Evolutionary conservation across 2,797 vertebrate species (phyloP).

Genomic region (Arctocebus calabarensis): DNA sequence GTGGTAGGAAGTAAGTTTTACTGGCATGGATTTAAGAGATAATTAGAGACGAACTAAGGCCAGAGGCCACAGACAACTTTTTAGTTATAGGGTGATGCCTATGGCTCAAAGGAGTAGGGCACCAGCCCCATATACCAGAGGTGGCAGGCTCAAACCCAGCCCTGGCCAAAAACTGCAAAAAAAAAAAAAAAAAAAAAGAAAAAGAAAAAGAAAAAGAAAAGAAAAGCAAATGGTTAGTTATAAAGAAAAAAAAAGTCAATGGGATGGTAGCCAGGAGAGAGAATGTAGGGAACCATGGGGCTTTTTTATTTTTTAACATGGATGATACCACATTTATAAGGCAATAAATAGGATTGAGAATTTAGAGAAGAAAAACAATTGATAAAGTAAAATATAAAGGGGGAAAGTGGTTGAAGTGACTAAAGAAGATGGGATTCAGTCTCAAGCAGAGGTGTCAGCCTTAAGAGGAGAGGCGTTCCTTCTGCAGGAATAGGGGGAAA

Average conservation of each 20-base stretch:
- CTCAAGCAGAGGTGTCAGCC: neutral
- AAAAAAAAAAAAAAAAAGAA: too few species aligned
- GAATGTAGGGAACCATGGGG: neutral
- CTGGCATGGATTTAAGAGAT: neutral
- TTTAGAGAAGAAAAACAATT: neutral
- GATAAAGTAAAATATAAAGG: neutral
- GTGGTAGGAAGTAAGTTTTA: neutral
- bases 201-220: too few species aligned
- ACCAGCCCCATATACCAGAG: too few species aligned
- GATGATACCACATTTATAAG: neutral
- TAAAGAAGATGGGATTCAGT: neutral
- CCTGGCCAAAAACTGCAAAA: too few species aligned
- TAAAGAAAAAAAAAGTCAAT: neutral
- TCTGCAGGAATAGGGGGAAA: neutral
- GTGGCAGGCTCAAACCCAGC: too few species aligned
- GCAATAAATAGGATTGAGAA: neutral
- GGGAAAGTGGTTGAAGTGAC: neutral
- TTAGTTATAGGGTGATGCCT: too few species aligned
- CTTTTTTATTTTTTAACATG: conserved; percentile 3
- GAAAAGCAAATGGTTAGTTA: neutral
- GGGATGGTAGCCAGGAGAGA: neutral
- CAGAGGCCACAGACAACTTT: neutral
- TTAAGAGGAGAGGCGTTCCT: neutral
- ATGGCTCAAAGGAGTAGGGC: too few species aligned
- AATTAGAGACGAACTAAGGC: neutral